Evolutionary conservation across 2,113 vertebrate species (phyloP), one percentile per base, ranked within the genome.

Genomic region (Podarcis cretensis): DNA sequence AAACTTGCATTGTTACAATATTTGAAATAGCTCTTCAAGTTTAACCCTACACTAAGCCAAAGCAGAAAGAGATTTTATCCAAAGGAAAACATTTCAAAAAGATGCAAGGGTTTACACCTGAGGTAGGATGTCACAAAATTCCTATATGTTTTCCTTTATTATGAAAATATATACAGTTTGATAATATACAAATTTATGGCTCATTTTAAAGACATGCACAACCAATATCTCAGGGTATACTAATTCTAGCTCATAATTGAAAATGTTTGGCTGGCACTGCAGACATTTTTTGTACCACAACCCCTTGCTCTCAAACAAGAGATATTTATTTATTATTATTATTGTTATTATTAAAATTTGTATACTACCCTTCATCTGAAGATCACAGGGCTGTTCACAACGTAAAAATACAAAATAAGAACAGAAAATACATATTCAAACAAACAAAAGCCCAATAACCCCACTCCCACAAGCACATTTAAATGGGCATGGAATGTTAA

Each of bases 1-100:
- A 83, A 82, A 73, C 23, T 12, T 77, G 23, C 8, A 20, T n/a
- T 74, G 32, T 81, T 81, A 81, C 35, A 75, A 48, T 54, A 88
- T 43, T 65, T 43, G 37, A 88, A 87, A 90, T 0, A 86, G 2
- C 63, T 68, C 83, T 90, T 18, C 37, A 32, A 32, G 89, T 88
- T 93, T 57, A 92, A n/a, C 4, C 85, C 84, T 68, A 83, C 66
- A 40, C 30, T 88, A 89, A 88, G 65, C 73, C 66, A 18, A 85
- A 91, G 79, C 1, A 59, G 0, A 0, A 32, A 48, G 0, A 6
- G 87, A 81, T 79, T 86, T 89, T 82, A 13, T 89, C 43, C 54
- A 63, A 81, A 87, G 35, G 20, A n/a, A 65, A 2, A n/a, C 74
- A 63, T 74, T 59, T 63, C 20, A 74, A 57, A 74, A 87, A 57